Conservation (phyloP, 2,888 invertebrate genomes). For the Rugalucina vietnamica region DNA sequence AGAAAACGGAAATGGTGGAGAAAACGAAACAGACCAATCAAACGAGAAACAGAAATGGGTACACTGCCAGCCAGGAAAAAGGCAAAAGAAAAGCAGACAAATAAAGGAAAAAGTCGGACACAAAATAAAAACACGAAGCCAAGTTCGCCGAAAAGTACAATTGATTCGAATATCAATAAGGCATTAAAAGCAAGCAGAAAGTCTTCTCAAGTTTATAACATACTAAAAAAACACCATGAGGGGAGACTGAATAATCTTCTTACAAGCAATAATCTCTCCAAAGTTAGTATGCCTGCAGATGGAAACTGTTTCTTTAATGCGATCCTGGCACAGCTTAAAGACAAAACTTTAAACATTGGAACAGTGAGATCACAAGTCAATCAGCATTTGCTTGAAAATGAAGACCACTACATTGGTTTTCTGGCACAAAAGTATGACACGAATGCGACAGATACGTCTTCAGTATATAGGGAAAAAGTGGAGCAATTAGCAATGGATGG, state of each 20-base stretch:
- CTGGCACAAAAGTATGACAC: not conserved
- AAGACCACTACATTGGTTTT: not conserved
- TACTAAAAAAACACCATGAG: not conserved
- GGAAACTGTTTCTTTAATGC: constrained; percentile 6
- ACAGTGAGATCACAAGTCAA: not conserved
- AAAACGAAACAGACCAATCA: too few relatives aligned
- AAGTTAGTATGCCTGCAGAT: not conserved
- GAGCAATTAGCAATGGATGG: not conserved
- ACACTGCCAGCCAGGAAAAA: too few relatives aligned
- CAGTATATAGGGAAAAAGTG: not conserved
- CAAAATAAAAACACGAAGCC: too few relatives aligned
- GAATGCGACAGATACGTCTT: not conserved
- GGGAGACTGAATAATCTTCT: not conserved
- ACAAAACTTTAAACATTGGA: not conserved
- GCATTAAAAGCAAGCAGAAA: not conserved
- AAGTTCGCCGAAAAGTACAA: too few relatives aligned
- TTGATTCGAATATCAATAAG: not conserved
- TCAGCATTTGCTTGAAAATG: not conserved
- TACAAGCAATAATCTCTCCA: not conserved
- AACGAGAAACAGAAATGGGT: too few relatives aligned
- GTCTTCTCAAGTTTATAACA: not conserved
- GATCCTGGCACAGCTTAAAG: not conserved
- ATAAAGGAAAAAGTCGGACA: too few relatives aligned
- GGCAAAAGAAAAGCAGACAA: too few relatives aligned
- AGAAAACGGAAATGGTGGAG: too few relatives aligned